Conservation (phyloP, 1,140 invertebrate genomes). For the Polypedilum pembai region DNA sequence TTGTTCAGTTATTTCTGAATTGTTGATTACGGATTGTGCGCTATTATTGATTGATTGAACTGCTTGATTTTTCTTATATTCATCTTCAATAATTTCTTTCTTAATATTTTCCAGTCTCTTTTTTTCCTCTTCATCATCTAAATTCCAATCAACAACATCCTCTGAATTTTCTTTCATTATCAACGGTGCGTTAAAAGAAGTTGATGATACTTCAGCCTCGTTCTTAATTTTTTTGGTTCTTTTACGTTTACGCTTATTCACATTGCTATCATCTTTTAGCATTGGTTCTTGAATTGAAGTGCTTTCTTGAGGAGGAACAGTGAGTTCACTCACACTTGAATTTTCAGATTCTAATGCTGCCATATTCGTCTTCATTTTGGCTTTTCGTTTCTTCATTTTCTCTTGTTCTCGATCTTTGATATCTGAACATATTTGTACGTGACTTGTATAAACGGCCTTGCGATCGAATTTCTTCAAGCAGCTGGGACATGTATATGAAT, state of each 20-base stretch:
- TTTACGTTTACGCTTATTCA: conserved; percentile 33
- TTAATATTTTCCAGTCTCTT: conserved; percentile 15
- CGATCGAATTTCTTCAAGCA: conserved; percentile 13
- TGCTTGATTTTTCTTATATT: neutral
- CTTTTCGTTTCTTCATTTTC: neutral
- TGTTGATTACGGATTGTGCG: neutral
- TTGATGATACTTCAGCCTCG: neutral
- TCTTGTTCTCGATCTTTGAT: neutral
- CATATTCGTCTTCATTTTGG: neutral
- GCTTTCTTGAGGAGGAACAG: neutral
- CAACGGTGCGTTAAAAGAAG: too few relatives aligned
- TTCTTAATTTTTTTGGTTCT: neutral
- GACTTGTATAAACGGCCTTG: conserved; percentile 4
- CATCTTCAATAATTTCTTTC: conserved; percentile 25
- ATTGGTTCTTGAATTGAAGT: neutral
- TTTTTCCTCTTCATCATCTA: conserved; percentile 18
- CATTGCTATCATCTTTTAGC: conserved; percentile 19
- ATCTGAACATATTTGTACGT: neutral
- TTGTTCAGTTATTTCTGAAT: neutral
- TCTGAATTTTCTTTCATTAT: neutral
- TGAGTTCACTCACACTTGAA: neutral
- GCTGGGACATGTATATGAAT: neutral
- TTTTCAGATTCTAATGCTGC: neutral
- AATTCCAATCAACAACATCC: conserved; percentile 31
- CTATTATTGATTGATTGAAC: neutral